These are phyloP conservation scores for Garra rufa DNA, from an alignment of 2,113 vertebrate genomes.

Conservation along the genomic window DNA sequence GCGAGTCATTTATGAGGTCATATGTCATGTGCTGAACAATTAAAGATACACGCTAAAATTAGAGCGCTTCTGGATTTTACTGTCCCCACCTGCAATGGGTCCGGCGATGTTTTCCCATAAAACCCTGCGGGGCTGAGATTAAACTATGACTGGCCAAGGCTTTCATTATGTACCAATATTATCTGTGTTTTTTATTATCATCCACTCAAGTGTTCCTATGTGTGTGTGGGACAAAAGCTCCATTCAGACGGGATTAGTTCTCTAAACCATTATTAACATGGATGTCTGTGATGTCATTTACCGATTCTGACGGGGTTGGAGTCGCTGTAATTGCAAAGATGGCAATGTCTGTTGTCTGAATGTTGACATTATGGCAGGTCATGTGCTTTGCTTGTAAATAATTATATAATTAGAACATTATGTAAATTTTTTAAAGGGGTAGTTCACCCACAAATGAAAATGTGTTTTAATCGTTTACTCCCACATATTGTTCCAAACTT, in stretches of 20 bases:
- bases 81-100: constrained; percentile 41
- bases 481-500: background rate
- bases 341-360: background rate
- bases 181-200: constrained; percentile 15
- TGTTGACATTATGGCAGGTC: background rate
- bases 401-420: constrained; percentile 1
- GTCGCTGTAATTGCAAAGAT: constrained; percentile 2
- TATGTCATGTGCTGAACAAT: constrained; percentile 55
- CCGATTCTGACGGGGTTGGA: background rate
- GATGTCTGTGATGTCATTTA: constrained; percentile 8
- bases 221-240: constrained; percentile 17
- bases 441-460: background rate
- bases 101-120: constrained; percentile 42
- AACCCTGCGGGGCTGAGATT: constrained; percentile 19
- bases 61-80: constrained; percentile 48
- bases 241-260: constrained; percentile 23
- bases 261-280: constrained; percentile 28
- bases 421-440: background rate
- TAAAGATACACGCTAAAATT: constrained; percentile 55
- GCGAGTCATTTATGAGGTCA: constrained; percentile 53
- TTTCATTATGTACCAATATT: constrained; percentile 31
- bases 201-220: background rate
- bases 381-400: constrained; percentile 9
- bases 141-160: constrained; percentile 14
- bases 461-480: background rate